A percentile compares a stretch with the other conserved stretches of the same genome.
Evolutionary conservation across 2,888 invertebrate species (phyloP).

Genomic region (Zaprionus bogoriensis): DNA sequence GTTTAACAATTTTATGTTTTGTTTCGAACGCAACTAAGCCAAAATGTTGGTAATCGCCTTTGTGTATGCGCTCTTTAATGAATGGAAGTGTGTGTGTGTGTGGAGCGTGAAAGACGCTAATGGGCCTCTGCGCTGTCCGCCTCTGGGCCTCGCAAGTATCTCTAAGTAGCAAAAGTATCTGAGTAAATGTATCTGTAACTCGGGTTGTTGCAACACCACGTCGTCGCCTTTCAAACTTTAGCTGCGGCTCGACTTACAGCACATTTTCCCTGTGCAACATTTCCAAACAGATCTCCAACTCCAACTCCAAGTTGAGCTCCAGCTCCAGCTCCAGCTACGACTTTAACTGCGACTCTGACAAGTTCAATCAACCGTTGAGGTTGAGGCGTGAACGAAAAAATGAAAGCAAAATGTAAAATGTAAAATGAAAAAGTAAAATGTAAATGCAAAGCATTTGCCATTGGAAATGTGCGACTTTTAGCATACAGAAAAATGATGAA

Average conservation of each 20-base stretch:
- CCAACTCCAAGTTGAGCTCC: slow-evolving; percentile 20
- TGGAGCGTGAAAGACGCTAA: slow-evolving; percentile 58
- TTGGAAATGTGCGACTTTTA: slow-evolving; percentile 74
- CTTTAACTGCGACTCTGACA: slow-evolving; percentile 44
- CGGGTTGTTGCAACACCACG: slow-evolving; percentile 43
- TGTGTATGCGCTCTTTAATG: slow-evolving; percentile 39
- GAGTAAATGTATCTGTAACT: slow-evolving; percentile 32
- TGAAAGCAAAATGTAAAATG: slow-evolving; percentile 24
- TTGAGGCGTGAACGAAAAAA: slow-evolving; percentile 68
- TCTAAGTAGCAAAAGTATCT: not conserved
- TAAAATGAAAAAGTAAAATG: slow-evolving; percentile 59
- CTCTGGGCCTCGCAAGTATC: slow-evolving; percentile 30
- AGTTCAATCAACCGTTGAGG: slow-evolving; percentile 73
- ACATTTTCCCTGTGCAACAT: slow-evolving; percentile 18
- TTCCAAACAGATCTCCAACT: slow-evolving; percentile 21
- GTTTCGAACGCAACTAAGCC: slow-evolving; percentile 50
- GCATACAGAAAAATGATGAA: slow-evolving; percentile 47
- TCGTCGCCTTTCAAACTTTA: slow-evolving; percentile 52
- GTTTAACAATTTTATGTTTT: slow-evolving; percentile 40
- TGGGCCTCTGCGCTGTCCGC: slow-evolving; percentile 32
- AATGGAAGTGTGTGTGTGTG: slow-evolving; percentile 18
- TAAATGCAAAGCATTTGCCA: slow-evolving; percentile 65
- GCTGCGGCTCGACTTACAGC: slow-evolving; percentile 24
- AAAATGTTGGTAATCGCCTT: slow-evolving; percentile 49
- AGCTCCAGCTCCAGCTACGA: slow-evolving; percentile 3